These are phyloP conservation scores for Drosophila cognata DNA, from an alignment of 2,888 invertebrate genomes.

Conservation along the genomic window DNA sequence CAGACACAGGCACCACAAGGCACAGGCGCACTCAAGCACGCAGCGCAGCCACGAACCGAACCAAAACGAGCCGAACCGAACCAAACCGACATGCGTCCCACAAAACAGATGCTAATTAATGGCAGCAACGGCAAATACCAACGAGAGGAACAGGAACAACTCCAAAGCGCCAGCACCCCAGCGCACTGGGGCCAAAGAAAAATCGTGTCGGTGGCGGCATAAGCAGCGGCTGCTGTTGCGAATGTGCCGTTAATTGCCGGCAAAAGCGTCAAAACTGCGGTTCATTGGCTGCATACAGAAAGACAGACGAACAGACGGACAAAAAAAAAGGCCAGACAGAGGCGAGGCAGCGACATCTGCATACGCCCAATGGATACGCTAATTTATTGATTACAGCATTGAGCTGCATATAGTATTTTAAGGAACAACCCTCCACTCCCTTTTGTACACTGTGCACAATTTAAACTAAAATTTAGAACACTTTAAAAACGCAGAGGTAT, in stretches of 20 bases:
- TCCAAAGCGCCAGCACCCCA: constrained; percentile 5
- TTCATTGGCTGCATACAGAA: constrained; percentile 67
- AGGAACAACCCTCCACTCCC: not conserved
- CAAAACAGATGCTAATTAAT: constrained; percentile 78
- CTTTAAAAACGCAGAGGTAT: not conserved
- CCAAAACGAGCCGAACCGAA: constrained; percentile 12
- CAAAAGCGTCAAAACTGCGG: constrained; percentile 75
- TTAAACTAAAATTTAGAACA: not conserved
- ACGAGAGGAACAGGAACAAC: constrained; percentile 8
- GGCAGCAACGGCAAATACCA: constrained; percentile 38
- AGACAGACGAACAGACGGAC: not conserved
- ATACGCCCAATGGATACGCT: constrained; percentile 34
- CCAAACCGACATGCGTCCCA: constrained; percentile 33
- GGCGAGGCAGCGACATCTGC: not conserved
- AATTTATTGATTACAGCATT: constrained; percentile 56
- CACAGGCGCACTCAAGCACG: constrained; percentile 61
- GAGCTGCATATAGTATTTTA: not conserved
- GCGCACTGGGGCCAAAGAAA: constrained; percentile 19
- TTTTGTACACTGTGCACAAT: not conserved
- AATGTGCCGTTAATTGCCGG: constrained; percentile 77
- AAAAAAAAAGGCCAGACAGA: not conserved
- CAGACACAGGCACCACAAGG: constrained; percentile 35
- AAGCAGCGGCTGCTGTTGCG: constrained; percentile 42
- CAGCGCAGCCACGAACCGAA: constrained; percentile 17
- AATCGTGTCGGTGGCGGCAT: constrained; percentile 9